phyloP scores from a whole-genome alignment of 2,888 invertebrate species.

The Pollenia labialis region DNA sequence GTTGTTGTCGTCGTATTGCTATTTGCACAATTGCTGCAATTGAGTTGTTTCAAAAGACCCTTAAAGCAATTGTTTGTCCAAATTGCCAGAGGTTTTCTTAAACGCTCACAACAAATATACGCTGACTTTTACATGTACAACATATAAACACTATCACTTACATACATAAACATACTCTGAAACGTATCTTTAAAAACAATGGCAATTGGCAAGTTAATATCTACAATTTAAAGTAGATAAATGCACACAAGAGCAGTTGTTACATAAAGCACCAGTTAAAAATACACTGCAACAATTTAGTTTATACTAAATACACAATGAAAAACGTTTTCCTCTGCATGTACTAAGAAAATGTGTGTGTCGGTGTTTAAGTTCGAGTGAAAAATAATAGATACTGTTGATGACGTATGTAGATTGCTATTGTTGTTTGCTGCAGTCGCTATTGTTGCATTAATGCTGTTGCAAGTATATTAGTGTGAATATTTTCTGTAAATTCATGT shows the following conservation, averaged over 20 bases:
- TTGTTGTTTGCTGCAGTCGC: conserved; percentile 11
- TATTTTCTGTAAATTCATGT: conserved; percentile 4
- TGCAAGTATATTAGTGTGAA: background rate
- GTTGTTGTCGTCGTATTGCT: conserved; percentile 24
- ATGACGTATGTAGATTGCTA: background rate
- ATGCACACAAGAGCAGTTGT: conserved; percentile 44
- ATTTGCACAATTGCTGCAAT: conserved; percentile 64
- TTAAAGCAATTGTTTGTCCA: conserved; percentile 64
- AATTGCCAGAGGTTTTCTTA: conserved; percentile 60
- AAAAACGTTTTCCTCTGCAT: background rate
- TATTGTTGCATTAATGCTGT: background rate
- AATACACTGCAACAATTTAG: conserved; percentile 31
- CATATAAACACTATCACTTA: background rate
- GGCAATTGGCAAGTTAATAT: conserved; percentile 47
- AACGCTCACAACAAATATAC: conserved; percentile 35
- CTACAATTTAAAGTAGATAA: conserved; percentile 43
- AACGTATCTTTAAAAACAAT: conserved; percentile 14
- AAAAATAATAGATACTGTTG: conserved; percentile 23
- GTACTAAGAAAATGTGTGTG: background rate
- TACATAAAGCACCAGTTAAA: conserved; percentile 22
- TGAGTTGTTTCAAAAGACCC: conserved; percentile 64
- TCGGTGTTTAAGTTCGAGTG: background rate
- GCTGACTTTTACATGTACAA: conserved; percentile 1
- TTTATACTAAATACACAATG: background rate
- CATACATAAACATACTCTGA: background rate